phyloP scores from a whole-genome alignment of 2,113 vertebrate genomes.

The Triplophysa tibetana region DNA sequence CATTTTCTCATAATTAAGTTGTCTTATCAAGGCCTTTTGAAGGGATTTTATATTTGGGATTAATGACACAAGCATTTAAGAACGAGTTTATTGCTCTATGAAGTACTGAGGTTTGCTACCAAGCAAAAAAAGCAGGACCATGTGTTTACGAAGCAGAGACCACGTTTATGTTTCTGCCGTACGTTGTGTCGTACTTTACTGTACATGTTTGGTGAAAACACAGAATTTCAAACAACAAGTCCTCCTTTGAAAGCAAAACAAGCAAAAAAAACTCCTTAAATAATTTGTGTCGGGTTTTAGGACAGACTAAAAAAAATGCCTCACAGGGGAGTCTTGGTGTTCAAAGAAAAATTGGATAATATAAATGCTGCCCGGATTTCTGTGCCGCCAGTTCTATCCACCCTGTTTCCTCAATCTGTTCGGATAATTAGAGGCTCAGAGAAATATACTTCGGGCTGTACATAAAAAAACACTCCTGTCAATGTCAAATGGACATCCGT shows the following conservation, averaged over 20 bases:
- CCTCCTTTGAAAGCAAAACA: not conserved
- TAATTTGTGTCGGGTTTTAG: slow-evolving; percentile 3
- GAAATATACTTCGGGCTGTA: not conserved
- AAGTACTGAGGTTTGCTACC: not conserved
- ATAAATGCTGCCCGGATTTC: not conserved
- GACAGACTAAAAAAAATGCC: not conserved
- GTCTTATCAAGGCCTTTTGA: too few species aligned
- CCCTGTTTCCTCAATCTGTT: not conserved
- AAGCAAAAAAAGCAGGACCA: too few species aligned
- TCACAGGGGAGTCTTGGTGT: not conserved
- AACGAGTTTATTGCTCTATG: not conserved
- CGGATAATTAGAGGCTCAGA: not conserved
- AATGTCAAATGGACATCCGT: not conserved
- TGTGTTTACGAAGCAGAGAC: too few species aligned
- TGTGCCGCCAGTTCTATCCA: not conserved
- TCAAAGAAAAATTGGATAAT: not conserved
- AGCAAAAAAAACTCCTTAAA: not conserved
- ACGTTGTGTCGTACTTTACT: too few species aligned
- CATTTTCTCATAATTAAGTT: too few species aligned
- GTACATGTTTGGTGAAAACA: not conserved
- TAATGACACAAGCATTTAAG: not conserved
- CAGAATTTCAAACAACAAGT: not conserved
- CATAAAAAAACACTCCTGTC: not conserved
- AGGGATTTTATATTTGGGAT: too few species aligned
- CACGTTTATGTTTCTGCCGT: not conserved